Percentiles rank a stretch among this genome's conserved stretches.
These are phyloP conservation scores for Diaphora mendica DNA, from an alignment of 2,888 invertebrate species.

Conservation along the genomic window DNA sequence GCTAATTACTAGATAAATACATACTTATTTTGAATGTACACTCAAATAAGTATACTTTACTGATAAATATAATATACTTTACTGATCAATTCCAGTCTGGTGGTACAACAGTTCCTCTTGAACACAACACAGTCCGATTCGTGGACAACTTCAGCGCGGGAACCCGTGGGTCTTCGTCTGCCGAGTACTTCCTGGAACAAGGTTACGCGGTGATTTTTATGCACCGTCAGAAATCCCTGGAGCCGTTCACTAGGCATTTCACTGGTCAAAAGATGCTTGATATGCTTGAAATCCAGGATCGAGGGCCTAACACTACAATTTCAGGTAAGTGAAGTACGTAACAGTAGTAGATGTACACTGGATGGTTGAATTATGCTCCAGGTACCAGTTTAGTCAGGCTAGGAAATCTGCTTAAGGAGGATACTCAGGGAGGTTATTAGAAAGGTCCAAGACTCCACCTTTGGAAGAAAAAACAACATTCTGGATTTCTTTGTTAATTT, in stretches of 20 bases:
- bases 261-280: constrained; percentile 92
- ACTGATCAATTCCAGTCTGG: constrained; percentile 91
- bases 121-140: constrained; percentile 98
- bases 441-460: background rate
- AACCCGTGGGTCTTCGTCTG: constrained; percentile 96
- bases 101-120: constrained; percentile 98
- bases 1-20: background rate
- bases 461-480: background rate
- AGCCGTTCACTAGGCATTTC: constrained; percentile 96
- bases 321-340: constrained; percentile 79
- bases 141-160: constrained; percentile 99
- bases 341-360: no score
- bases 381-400: background rate
- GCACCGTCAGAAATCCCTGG: constrained; percentile 94
- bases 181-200: constrained; percentile 96
- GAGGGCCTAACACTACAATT: constrained; percentile 88
- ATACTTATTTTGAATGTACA: background rate
- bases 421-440: background rate
- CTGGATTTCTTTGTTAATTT: background rate
- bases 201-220: constrained; percentile 97
- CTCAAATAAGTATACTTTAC: background rate
- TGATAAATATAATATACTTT: no score
- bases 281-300: constrained; percentile 90
- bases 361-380: background rate
- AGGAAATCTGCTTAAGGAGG: background rate